Percentiles rank a stretch among this genome's conserved stretches.
Conservation (phyloP, 2,888 invertebrate genomes). For the Tipula confusa region DNA sequence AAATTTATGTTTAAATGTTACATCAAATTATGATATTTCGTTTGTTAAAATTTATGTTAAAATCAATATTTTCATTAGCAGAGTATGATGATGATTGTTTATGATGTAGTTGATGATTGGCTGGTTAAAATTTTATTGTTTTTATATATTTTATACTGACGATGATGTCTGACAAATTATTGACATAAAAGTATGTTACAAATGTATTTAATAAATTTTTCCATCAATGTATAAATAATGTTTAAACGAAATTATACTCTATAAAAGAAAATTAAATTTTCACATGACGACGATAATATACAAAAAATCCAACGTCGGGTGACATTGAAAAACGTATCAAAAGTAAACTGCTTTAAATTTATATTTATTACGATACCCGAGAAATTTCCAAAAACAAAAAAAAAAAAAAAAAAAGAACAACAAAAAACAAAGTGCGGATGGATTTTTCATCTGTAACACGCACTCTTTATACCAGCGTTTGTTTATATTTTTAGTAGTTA, state of each 20-base stretch:
- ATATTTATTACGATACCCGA: not conserved
- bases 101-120: not conserved
- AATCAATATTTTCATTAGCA: conserved; percentile 9
- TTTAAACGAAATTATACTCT: not conserved
- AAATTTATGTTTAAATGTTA: not conserved
- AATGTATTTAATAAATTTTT: no score
- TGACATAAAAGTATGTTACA: no score
- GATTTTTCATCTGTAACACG: not conserved
- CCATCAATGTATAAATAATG: not conserved
- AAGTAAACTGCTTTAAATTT: not conserved
- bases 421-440: not conserved
- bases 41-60: not conserved
- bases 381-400: not conserved
- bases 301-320: not conserved
- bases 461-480: not conserved
- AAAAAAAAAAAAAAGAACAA: not conserved
- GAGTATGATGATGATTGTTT: not conserved
- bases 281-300: not conserved
- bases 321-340: not conserved
- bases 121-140: no score
- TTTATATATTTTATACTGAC: no score
- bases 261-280: not conserved
- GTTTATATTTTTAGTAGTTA: not conserved
- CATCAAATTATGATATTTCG: not conserved
- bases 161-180: no score